Evolutionary conservation across 2,797 vertebrate species (phyloP).

Genomic region (Borostomias antarcticus): DNA sequence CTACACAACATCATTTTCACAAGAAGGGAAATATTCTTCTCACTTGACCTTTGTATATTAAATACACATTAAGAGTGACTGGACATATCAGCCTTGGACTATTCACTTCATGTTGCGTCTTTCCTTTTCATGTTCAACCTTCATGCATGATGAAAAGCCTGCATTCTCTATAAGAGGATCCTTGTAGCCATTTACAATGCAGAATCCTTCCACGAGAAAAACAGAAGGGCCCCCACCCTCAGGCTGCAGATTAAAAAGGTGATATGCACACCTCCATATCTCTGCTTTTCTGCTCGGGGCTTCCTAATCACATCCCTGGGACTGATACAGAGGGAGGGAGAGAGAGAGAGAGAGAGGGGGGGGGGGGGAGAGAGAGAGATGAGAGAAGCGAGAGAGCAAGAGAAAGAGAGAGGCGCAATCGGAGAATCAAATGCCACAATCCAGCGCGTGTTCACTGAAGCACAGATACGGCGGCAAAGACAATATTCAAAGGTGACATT

Average conservation of each 20-base stretch:
- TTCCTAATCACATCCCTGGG: conserved; percentile 57
- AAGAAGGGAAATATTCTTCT: no score
- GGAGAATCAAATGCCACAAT: conserved; percentile 55
- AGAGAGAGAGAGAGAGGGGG: conserved; percentile 14
- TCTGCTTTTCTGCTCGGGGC: conserved; percentile 42
- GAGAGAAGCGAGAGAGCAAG: neutral
- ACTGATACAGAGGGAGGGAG: conserved; percentile 52
- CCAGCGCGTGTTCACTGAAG: conserved; percentile 31
- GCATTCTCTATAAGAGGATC: conserved; percentile 32
- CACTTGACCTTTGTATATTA: no score
- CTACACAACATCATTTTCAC: no score
- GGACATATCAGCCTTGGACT: no score
- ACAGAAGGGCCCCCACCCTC: conserved; percentile 40
- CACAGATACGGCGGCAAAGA: conserved; percentile 30
- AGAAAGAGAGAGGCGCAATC: conserved; percentile 44
- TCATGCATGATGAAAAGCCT: conserved; percentile 22
- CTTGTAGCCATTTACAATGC: conserved; percentile 53
- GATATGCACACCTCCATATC: conserved; percentile 60
- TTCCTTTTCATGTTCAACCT: conserved; percentile 19
- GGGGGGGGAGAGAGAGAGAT: conserved; percentile 42
- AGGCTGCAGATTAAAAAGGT: conserved; percentile 55
- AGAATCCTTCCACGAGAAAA: conserved; percentile 43
- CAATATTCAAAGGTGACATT: conserved; percentile 62
- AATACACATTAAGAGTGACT: no score
- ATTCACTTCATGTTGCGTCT: conserved; percentile 10